Evolutionary conservation across 2,888 invertebrate genomes (phyloP).

Genomic region (Linnaemya vulpina): DNA sequence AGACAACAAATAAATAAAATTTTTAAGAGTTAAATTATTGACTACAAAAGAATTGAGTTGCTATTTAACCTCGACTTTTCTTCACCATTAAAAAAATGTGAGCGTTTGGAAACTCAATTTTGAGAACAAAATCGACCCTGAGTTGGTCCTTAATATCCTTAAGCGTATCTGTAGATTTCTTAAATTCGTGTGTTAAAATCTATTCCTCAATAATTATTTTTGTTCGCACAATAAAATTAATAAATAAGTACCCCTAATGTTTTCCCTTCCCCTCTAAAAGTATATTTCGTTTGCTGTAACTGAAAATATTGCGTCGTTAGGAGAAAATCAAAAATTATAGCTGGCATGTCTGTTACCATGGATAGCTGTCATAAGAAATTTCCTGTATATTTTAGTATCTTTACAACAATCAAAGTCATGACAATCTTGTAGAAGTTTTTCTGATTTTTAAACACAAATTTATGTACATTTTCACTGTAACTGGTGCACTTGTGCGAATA

Average conservation of each 20-base stretch:
- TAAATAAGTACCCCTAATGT: neutral
- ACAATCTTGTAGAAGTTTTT: conserved; percentile 47
- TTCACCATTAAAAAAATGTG: no score
- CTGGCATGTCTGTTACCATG: conserved; percentile 14
- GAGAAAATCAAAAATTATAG: neutral
- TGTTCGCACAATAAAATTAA: no score
- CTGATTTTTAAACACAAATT: conserved; percentile 6
- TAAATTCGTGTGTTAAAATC: no score
- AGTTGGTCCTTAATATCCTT: no score
- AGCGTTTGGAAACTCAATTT: no score
- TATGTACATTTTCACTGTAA: neutral
- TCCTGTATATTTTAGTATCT: neutral
- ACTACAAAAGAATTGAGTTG: no score
- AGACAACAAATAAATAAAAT: no score
- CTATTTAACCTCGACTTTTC: no score
- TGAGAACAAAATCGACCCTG: no score
- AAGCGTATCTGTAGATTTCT: no score
- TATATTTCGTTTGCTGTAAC: conserved; percentile 21
- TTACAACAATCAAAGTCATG: conserved; percentile 49
- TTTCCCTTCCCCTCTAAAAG: conserved; percentile 23
- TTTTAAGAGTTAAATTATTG: no score
- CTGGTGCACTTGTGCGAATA: neutral
- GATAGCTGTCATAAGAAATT: conserved; percentile 41
- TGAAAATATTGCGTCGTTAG: neutral
- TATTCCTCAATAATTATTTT: no score